Base-by-base conservation (phyloP, 1,140 invertebrate species). In the Drusus annulatus region DNA sequence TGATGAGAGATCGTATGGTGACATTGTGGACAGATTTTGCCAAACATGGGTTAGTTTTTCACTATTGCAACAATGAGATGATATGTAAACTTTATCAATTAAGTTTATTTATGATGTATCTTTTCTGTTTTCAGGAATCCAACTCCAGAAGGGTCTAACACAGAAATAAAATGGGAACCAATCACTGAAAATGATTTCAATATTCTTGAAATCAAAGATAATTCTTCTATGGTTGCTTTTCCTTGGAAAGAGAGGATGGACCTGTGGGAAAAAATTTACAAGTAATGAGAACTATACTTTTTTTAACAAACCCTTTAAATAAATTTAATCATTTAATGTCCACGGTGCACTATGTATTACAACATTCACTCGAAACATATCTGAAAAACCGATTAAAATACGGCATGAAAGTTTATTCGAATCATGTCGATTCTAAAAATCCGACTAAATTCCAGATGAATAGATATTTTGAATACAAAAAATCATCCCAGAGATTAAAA, bases 1-100 rank as follows among this genome's bases (percentile, higher is more conserved):
- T 86, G 5, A 85, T 89, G 0, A 81, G 84, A 56, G 79, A 89
- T 31, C 86, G 86, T 78, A 87, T 91, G 82, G 86, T 86, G 17
- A 73, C 81, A 10, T 85, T 91, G 87, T 91, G 90, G 90, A 88
- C 89, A 1, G 89, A 90, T 75, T 91, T 91, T 81, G 89, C 89
- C n/a, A 90, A 87, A 85, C 87, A 83, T 84, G 87, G 90, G 90
- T 90, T 51, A 23, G 84, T 79, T 74, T 63, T 21, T 21, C 23
- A 13, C 13, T 28, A 28, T 16, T 63, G 0, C 16, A 63, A 63
- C 15, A 28, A 3, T 13, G 60, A 63, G 7, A 45, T 13, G 0
- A 45, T 45, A 45, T 45, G 10, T 56, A 19, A 10, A 56, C 54
- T 19, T 21, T 0, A 0, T 17, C n/a, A 56, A 56, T 17, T n/a